Conservation (phyloP, 2,113 vertebrate species). For the Holacanthus passer region DNA sequence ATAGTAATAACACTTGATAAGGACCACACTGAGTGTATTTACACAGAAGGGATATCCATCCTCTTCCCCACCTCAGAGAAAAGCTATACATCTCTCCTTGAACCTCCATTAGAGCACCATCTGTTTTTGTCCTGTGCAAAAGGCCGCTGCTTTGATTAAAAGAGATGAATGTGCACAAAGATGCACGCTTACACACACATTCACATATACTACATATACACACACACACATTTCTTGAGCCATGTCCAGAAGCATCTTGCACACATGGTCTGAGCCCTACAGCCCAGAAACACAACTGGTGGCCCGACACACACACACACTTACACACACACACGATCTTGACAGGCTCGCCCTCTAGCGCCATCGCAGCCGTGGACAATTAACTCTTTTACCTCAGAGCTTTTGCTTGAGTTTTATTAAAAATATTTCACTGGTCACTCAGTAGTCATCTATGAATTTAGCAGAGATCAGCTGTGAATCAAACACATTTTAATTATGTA, state of each 20-base stretch:
- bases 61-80: conserved; percentile 44
- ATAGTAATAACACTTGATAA: conserved; percentile 61
- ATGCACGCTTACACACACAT: conserved; percentile 19
- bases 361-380: conserved; percentile 50
- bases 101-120: conserved; percentile 52
- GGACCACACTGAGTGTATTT: conserved; percentile 68
- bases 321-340: conserved; percentile 30
- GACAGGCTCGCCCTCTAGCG: conserved; percentile 54
- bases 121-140: conserved; percentile 45
- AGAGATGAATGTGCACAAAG: conserved; percentile 39
- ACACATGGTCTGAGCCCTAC: conserved; percentile 47
- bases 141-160: conserved; percentile 62
- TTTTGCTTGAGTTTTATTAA: conserved; percentile 7
- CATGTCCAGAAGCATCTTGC: conserved; percentile 45
- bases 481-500: conserved; percentile 48
- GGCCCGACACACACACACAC: conserved; percentile 34
- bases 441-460: conserved; percentile 39
- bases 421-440: conserved; percentile 29
- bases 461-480: conserved; percentile 54
- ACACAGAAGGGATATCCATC: conserved; percentile 48
- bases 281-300: conserved; percentile 32
- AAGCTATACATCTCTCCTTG: conserved; percentile 55
- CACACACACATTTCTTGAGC: conserved; percentile 23
- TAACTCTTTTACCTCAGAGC: conserved; percentile 35
- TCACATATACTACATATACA: background rate